phyloP scores from a whole-genome alignment of 2,797 vertebrate genomes.

The Periparus ater region DNA sequence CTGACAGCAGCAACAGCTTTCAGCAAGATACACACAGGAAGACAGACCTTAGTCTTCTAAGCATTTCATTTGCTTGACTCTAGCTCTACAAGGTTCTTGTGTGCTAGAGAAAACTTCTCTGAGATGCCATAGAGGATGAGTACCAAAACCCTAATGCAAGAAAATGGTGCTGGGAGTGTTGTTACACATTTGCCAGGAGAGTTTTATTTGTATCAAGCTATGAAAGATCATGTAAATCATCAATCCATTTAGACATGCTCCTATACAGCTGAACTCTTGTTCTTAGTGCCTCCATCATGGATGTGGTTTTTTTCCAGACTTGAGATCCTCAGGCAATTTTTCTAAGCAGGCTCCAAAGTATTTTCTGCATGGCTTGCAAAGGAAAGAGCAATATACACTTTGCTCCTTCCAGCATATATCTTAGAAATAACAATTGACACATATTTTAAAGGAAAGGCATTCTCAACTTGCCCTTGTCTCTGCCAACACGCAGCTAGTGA shows the following conservation, averaged over 20 bases:
- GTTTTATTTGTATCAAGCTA: neutral
- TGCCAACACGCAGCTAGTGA: neutral
- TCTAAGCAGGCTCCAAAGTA: neutral
- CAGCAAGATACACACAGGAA: neutral
- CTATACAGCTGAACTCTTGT: neutral
- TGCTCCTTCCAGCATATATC: neutral
- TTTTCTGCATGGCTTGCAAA: neutral
- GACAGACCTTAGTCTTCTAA: neutral
- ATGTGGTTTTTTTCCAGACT: neutral
- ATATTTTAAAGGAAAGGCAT: neutral
- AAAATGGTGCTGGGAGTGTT: neutral
- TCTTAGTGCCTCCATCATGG: neutral
- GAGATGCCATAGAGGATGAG: accelerated
- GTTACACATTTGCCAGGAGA: neutral
- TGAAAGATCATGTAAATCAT: neutral
- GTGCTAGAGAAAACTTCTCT: neutral
- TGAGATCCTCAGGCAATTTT: neutral
- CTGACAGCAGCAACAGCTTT: neutral
- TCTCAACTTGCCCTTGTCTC: neutral
- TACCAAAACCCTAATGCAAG: neutral
- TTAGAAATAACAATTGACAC: neutral
- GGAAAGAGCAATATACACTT: neutral
- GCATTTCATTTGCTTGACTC: neutral
- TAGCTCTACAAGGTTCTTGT: neutral
- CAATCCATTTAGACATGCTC: neutral